A percentile compares a stretch with the other conserved stretches of the same genome.
Conservation (phyloP, 2,888 invertebrate genomes). For the Quadroppia sp. region DNA sequence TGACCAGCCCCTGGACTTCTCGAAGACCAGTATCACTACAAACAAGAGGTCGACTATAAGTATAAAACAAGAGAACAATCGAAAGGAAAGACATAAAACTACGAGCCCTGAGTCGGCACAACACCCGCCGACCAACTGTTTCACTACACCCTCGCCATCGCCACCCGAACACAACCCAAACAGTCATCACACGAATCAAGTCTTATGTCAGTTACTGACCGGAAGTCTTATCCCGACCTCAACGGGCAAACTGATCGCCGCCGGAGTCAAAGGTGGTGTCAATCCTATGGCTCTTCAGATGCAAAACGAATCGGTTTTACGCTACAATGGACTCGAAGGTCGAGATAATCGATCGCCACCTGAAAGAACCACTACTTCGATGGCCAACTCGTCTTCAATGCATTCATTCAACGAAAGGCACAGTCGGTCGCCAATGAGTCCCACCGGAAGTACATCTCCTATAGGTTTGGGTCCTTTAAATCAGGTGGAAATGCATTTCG, state of each 20-base stretch:
- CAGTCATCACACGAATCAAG: constrained; percentile 14
- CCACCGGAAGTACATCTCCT: constrained; percentile 25
- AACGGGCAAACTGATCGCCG: constrained; percentile 11
- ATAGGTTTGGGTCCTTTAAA: constrained; percentile 29
- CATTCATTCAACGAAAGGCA: neutral
- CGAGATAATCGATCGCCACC: neutral
- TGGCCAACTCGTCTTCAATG: neutral
- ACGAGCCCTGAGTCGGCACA: neutral
- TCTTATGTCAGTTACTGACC: constrained; percentile 26
- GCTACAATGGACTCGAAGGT: neutral
- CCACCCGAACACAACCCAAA: constrained; percentile 37
- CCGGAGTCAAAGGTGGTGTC: neutral
- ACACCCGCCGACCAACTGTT: constrained; percentile 6
- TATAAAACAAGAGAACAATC: constrained; percentile 37
- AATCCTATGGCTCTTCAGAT: neutral
- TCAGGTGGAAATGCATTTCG: constrained; percentile 31
- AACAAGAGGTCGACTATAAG: neutral
- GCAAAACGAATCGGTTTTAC: neutral
- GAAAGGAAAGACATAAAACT: constrained; percentile 9
- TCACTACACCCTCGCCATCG: constrained; percentile 44
- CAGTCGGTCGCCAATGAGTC: neutral
- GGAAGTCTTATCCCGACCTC: constrained; percentile 22
- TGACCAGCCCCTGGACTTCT: constrained; percentile 50
- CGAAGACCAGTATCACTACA: constrained; percentile 48
- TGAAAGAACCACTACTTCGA: neutral